phyloP scores from a whole-genome alignment of 2,888 invertebrate genomes.

The Achlya flavicornis region DNA sequence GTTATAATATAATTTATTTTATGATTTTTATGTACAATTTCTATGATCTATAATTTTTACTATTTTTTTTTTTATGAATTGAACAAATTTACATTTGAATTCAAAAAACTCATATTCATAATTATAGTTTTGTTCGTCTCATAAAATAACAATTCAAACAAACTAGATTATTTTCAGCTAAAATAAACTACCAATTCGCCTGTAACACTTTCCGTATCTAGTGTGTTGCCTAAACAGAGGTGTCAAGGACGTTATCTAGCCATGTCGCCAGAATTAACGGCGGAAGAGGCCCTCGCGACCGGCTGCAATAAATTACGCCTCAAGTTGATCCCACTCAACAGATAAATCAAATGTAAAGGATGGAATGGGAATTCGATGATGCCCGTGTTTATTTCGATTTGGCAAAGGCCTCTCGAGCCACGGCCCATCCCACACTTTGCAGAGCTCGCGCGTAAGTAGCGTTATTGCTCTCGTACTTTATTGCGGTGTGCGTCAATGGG shows the following conservation, averaged over 20 bases:
- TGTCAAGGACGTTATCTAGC: constrained; percentile 64
- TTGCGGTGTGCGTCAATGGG: constrained; percentile 5
- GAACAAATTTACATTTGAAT: too few species aligned
- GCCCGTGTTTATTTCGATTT: constrained; percentile 59
- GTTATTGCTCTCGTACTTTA: constrained; percentile 20
- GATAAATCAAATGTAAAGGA: constrained; percentile 76
- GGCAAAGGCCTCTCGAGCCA: constrained; percentile 40
- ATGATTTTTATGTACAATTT: too few species aligned
- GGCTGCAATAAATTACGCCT: constrained; percentile 69
- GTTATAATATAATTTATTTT: too few species aligned
- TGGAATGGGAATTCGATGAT: constrained; percentile 71
- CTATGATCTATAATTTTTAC: too few species aligned
- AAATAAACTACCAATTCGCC: neutral
- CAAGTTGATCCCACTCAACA: constrained; percentile 67
- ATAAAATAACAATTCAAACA: neutral
- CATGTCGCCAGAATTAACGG: constrained; percentile 66
- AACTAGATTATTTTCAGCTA: neutral
- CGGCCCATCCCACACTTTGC: constrained; percentile 46
- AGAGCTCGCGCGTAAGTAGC: constrained; percentile 50
- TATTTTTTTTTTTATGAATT: too few species aligned
- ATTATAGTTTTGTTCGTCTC: too few species aligned
- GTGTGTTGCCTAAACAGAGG: constrained; percentile 53
- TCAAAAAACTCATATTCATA: too few species aligned
- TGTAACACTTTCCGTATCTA: constrained; percentile 15
- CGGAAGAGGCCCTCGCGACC: constrained; percentile 52